phyloP scores from a whole-genome alignment of 37 sponge, comb jelly and placozoan species.

The Tethya wilhelma region DNA sequence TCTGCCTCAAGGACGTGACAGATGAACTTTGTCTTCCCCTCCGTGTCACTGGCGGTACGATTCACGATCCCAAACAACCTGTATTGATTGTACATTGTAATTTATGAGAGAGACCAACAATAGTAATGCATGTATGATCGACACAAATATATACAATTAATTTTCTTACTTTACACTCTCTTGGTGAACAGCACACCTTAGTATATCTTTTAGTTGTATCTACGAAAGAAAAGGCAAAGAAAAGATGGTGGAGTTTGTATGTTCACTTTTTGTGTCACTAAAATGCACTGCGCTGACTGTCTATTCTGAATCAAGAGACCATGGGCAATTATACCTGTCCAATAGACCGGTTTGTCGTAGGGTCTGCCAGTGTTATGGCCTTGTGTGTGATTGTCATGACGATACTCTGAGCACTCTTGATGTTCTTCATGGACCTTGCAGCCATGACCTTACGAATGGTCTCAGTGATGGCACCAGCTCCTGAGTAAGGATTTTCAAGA shows the following conservation, averaged over 20 bases:
- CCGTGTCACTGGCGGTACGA: not conserved
- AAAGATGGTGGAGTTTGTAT: not conserved
- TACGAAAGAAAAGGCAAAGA: too few species aligned
- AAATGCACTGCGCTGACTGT: not conserved
- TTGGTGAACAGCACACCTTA: constrained; percentile 55
- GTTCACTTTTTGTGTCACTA: not conserved
- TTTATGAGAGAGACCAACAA: not conserved
- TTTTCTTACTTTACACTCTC: constrained; percentile 49
- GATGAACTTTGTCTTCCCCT: constrained; percentile 15
- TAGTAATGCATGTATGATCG: not conserved
- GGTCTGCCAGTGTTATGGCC: constrained; percentile 26
- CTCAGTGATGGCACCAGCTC: constrained; percentile 24
- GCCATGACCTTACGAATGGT: constrained; percentile 57
- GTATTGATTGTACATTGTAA: not conserved
- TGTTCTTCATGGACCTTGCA: constrained; percentile 56
- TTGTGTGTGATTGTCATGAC: constrained; percentile 41
- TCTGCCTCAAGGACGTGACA: constrained; percentile 79
- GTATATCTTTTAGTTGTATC: constrained; percentile 56
- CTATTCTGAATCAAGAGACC: too few species aligned
- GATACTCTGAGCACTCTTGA: constrained; percentile 15
- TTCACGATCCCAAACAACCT: constrained; percentile 77
- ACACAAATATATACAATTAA: not conserved
- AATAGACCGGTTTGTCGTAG: constrained; percentile 24
- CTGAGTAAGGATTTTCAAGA: constrained; percentile 16
- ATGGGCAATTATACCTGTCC: constrained; percentile 24